phyloP scores from a whole-genome alignment of 2,888 invertebrate genomes.

The Lasius platythorax region DNA sequence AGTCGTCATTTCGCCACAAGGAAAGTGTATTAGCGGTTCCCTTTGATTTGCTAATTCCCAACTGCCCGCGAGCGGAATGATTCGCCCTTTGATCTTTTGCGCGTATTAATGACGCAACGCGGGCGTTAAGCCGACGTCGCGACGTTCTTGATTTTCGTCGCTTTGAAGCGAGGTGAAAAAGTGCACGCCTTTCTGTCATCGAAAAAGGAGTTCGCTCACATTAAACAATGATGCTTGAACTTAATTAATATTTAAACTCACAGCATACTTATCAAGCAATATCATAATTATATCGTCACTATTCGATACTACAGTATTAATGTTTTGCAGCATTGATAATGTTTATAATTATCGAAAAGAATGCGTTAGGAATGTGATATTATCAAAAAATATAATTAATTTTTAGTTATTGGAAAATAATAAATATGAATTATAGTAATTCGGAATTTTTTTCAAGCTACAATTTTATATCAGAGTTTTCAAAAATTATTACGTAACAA shows the following conservation, averaged over 20 bases:
- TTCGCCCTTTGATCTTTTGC: slow-evolving; percentile 51
- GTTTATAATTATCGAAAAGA: background rate
- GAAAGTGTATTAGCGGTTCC: slow-evolving; percentile 53
- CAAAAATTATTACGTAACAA: background rate
- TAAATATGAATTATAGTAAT: background rate
- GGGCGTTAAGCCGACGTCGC: slow-evolving; percentile 34
- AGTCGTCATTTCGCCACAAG: slow-evolving; percentile 50
- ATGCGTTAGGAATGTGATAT: background rate
- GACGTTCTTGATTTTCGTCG: slow-evolving; percentile 39
- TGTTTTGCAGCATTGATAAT: background rate
- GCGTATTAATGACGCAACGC: slow-evolving; percentile 43
- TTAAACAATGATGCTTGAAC: background rate
- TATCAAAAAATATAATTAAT: background rate
- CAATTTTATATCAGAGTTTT: background rate
- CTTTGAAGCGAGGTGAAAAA: slow-evolving; percentile 9
- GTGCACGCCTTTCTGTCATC: background rate
- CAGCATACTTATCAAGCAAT: background rate
- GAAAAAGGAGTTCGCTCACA: background rate
- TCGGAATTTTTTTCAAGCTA: background rate
- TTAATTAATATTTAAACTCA: background rate
- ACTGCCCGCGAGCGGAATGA: slow-evolving; percentile 52
- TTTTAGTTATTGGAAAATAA: background rate
- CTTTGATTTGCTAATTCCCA: slow-evolving; percentile 54
- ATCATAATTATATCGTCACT: background rate
- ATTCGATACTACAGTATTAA: background rate